Evolutionary conservation across 2,797 vertebrate genomes (phyloP), one percentile per base, ranked within the genome.

Genomic region (Eulemur coronatus): DNA sequence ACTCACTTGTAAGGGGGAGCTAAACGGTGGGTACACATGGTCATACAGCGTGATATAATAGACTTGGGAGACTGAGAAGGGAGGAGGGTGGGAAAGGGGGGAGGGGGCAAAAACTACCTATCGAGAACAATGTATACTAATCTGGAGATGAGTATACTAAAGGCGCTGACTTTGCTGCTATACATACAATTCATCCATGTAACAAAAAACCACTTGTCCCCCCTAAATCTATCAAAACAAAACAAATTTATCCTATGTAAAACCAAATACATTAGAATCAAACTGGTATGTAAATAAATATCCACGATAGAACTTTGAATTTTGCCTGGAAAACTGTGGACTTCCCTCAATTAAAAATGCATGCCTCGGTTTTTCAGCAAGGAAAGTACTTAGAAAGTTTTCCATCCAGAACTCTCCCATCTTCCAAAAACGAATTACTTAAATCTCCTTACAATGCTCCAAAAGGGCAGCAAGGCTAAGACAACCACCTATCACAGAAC

Each of bases 211-310:
- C 26, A 59, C 0, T 12, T 28, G 57, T 59, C 11, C 57, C 26
- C 57, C 28, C 57, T 59, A 59, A 59, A 59, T 59, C 26, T 59
- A 28, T 28, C 26, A 11, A 59, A 59, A 59, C 57, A 59, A 78
- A 95, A 87, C 3, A 87, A 82, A 95, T 80, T 84, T 46, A 80
- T 70, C 73, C 35, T 89, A 79, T n/a, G 33, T 55, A 94, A 59
- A 59, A 84, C 26, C 84, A 97, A 94, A 87, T 78, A 96, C 9
- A 81, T 91, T 72, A 92, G 59, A 95, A 96, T 76, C 57, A 95
- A 84, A 84, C 59, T 35, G n/a, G 76, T 17, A 87, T 15, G 38
- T 81, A 94, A 81, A 91, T 72, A 96, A 96, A 84, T 67, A 72
- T 76, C 41, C 69, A 92, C 76, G 76, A 91, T 61, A 70, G 72